Conservation (phyloP, 2,888 invertebrate species). For the Camponotus fellah region DNA sequence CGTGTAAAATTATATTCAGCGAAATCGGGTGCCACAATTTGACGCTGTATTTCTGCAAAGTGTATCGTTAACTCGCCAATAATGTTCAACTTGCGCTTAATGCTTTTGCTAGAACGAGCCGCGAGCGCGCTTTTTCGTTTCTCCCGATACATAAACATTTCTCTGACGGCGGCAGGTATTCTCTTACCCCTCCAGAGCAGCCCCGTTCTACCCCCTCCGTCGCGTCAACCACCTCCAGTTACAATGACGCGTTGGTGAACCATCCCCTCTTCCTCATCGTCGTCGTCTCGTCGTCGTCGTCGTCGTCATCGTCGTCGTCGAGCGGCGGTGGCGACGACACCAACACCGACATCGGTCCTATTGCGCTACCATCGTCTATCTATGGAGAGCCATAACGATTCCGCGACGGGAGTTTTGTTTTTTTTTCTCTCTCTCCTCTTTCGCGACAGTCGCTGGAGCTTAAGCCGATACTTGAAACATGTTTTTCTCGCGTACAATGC, state of each 20-base stretch:
- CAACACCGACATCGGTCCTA: slow-evolving; percentile 35
- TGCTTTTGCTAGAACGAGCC: slow-evolving; percentile 37
- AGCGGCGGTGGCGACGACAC: slow-evolving; percentile 51
- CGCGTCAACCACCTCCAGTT: slow-evolving; percentile 59
- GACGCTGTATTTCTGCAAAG: not conserved
- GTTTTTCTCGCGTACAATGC: slow-evolving; percentile 16
- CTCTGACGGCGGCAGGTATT: slow-evolving; percentile 66
- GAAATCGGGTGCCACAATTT: not conserved
- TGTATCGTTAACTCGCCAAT: not conserved
- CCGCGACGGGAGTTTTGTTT: slow-evolving; percentile 27
- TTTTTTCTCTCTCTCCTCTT: not conserved
- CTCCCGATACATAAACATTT: slow-evolving; percentile 80
- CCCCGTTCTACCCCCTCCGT: slow-evolving; percentile 30
- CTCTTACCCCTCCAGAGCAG: slow-evolving; percentile 36
- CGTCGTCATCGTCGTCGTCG: slow-evolving; percentile 8
- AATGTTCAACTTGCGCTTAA: slow-evolving; percentile 21
- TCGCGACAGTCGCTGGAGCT: not conserved
- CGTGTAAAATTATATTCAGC: not conserved
- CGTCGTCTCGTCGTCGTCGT: slow-evolving; percentile 10
- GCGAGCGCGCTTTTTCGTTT: slow-evolving; percentile 69
- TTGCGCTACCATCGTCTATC: slow-evolving; percentile 39
- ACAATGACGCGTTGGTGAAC: slow-evolving; percentile 65
- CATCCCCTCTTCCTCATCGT: slow-evolving; percentile 38
- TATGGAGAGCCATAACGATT: slow-evolving; percentile 50
- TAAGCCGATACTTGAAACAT: slow-evolving; percentile 17